Conservation (phyloP, 2,113 vertebrate species). For the Lagopus muta region DNA sequence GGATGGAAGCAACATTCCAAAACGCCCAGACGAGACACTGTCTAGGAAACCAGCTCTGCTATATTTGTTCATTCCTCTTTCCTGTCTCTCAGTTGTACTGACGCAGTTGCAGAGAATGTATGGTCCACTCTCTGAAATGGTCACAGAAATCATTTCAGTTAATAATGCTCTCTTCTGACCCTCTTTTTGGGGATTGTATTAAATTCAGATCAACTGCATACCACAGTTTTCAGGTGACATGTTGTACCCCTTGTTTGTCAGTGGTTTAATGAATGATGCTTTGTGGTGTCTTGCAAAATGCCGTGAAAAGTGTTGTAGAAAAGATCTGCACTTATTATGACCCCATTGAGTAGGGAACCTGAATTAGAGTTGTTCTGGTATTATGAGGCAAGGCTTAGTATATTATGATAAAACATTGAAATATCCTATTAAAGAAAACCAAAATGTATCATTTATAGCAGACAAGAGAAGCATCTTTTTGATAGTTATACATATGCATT, state of each 20-base stretch:
- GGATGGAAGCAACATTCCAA: background rate
- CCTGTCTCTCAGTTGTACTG: background rate
- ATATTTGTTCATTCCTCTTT: background rate
- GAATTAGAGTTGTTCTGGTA: background rate
- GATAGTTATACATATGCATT: background rate
- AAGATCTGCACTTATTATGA: background rate
- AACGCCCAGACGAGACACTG: background rate
- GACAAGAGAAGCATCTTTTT: background rate
- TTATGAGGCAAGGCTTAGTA: background rate
- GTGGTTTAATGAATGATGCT: background rate
- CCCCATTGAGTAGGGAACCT: background rate
- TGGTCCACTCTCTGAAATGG: background rate
- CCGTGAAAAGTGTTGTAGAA: background rate
- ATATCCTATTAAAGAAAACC: background rate
- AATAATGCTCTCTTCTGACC: background rate
- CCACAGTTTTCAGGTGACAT: fast-evolving
- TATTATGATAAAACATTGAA: background rate
- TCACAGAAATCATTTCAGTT: background rate
- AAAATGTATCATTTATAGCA: background rate
- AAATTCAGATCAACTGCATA: background rate
- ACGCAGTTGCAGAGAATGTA: background rate
- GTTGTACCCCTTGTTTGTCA: background rate
- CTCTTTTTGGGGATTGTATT: background rate
- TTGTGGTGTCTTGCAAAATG: background rate
- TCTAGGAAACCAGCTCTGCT: background rate